phyloP scores from a whole-genome alignment of 2,113 vertebrate genomes.

The Anser brachyrhynchus region DNA sequence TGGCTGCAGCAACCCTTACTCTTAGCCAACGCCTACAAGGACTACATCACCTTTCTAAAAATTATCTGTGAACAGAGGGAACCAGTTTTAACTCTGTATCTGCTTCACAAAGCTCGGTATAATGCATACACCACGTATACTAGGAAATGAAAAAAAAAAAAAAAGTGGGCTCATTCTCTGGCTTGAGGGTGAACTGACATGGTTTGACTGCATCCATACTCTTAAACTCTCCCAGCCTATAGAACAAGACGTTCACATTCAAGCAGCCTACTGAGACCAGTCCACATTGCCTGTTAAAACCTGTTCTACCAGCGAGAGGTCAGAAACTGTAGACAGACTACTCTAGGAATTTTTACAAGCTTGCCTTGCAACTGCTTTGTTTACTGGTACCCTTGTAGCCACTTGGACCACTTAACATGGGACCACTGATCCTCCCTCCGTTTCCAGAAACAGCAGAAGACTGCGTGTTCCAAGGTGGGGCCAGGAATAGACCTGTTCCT shows the following conservation, averaged over 20 bases:
- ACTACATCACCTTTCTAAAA: background rate
- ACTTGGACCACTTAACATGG: accelerated
- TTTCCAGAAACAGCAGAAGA: background rate
- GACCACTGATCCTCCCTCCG: accelerated
- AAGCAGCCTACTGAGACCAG: background rate
- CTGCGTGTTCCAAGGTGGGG: background rate
- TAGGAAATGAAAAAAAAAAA: background rate
- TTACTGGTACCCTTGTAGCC: background rate
- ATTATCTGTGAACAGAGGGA: background rate
- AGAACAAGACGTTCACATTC: background rate
- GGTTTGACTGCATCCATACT: background rate
- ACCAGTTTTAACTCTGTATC: background rate
- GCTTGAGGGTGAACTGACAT: background rate
- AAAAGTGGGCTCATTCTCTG: background rate
- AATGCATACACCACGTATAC: background rate
- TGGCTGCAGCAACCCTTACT: background rate
- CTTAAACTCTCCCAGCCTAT: background rate
- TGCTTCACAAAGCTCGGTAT: background rate
- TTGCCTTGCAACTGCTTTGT: background rate
- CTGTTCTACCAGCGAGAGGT: background rate
- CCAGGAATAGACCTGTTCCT: background rate
- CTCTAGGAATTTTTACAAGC: background rate
- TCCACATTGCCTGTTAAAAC: background rate
- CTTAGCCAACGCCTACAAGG: background rate
- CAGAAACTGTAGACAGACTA: background rate